A percentile compares a stretch with the other conserved stretches of the same genome.
These are phyloP conservation scores for Eurystomus gularis DNA, from an alignment of 2,113 vertebrate genomes.

Conservation along the genomic window DNA sequence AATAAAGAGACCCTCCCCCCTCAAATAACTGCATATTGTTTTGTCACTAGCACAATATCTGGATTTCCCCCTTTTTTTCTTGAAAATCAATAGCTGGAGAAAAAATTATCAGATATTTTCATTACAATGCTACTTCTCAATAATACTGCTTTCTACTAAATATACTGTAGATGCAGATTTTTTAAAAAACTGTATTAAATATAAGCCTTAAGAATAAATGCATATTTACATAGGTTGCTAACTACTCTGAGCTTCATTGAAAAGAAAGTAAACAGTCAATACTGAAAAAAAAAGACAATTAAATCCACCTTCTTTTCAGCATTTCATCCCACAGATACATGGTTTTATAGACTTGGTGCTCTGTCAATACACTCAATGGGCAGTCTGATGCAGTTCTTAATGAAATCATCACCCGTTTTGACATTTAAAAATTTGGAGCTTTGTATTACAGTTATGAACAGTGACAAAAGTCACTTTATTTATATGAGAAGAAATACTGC, in stretches of 20 bases:
- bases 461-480: not conserved
- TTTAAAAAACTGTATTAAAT: not conserved
- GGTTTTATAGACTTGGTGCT: not conserved
- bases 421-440: not conserved
- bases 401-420: not conserved
- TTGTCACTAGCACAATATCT: constrained; percentile 20
- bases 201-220: constrained; percentile 45
- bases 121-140: not conserved
- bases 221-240: constrained; percentile 65
- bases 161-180: not conserved
- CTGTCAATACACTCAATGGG: not conserved
- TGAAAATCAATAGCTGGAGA: not conserved
- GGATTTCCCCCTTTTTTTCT: not conserved
- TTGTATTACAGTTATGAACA: not conserved
- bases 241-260: constrained; percentile 41
- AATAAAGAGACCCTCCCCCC: constrained; percentile 46
- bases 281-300: constrained; percentile 2
- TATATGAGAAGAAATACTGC: not conserved
- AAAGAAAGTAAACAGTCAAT: constrained; percentile 32
- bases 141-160: not conserved
- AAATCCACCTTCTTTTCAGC: not conserved
- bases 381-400: not conserved
- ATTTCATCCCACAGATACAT: not conserved
- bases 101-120: not conserved
- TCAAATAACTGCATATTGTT: constrained; percentile 5